phyloP scores from a whole-genome alignment of 2,888 invertebrate species.

The Odontothrips loti region DNA sequence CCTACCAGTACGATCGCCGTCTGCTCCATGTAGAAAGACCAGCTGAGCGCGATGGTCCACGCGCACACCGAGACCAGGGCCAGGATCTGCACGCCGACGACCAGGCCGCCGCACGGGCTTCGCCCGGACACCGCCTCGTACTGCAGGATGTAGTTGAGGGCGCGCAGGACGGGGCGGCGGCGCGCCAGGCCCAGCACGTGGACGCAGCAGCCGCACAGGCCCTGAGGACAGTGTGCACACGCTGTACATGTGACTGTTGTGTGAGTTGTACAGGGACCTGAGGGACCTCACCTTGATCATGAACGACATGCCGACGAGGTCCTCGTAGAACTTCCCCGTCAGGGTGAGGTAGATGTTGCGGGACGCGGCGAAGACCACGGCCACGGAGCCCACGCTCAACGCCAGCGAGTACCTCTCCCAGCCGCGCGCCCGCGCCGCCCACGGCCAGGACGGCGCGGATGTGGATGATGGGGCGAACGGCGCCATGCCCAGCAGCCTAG shows the following conservation, averaged over 20 bases:
- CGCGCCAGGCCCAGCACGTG: not conserved
- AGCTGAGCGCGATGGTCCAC: not conserved
- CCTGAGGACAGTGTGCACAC: too few relatives aligned
- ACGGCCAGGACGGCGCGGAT: not conserved
- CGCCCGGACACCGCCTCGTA: not conserved
- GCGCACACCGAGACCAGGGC: not conserved
- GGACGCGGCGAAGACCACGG: not conserved
- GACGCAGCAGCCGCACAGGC: not conserved
- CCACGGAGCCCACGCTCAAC: not conserved
- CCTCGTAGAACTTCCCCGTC: not conserved
- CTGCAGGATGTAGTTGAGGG: not conserved
- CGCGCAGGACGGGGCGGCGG: not conserved
- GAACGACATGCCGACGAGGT: conserved; percentile 1
- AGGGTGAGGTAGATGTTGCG: not conserved
- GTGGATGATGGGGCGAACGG: not conserved
- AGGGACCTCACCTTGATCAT: not conserved
- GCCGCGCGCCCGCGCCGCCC: not conserved
- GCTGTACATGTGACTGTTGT: too few relatives aligned
- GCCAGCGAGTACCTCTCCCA: not conserved
- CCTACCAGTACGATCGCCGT: not conserved
- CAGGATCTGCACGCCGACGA: not conserved
- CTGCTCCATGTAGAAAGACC: not conserved
- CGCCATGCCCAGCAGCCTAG: not conserved
- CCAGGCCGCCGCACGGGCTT: not conserved
- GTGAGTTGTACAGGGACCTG: too few relatives aligned